Conservation (phyloP, 2,888 invertebrate genomes). For the Meghimatium bilineatum region DNA sequence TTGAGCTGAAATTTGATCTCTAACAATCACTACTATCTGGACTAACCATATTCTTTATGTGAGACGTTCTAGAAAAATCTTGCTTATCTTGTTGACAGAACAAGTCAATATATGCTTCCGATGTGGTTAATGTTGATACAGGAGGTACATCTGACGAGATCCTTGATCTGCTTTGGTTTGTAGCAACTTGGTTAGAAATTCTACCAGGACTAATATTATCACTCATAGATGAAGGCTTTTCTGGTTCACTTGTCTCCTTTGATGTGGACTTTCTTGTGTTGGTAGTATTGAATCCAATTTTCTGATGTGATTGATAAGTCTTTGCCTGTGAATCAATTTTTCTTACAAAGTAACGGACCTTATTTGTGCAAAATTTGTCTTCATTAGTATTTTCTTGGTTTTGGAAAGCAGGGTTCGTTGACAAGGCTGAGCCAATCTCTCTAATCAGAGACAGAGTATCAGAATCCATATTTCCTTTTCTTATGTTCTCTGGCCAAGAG, state of each 20-base stretch:
- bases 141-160: not conserved
- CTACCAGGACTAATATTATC: not conserved
- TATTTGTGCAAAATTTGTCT: conserved; percentile 45
- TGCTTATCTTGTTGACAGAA: not conserved
- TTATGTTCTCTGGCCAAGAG: not conserved
- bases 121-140: no score
- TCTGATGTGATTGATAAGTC: not conserved
- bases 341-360: conserved; percentile 63
- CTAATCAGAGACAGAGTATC: conserved; percentile 66
- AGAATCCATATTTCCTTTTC: conserved; percentile 57
- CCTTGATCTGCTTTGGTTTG: not conserved
- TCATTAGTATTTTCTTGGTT: conserved; percentile 45
- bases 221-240: not conserved
- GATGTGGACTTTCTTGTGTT: not conserved
- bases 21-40: not conserved
- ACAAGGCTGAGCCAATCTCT: conserved; percentile 66
- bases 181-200: not conserved
- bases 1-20: no score
- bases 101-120: not conserved
- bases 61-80: not conserved
- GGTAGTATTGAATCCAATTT: not conserved
- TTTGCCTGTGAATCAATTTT: conserved; percentile 60
- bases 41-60: not conserved
- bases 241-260: not conserved
- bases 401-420: conserved; percentile 61